Conservation (phyloP, 2,113 vertebrate species). For the Hyperoodon ampullatus region DNA sequence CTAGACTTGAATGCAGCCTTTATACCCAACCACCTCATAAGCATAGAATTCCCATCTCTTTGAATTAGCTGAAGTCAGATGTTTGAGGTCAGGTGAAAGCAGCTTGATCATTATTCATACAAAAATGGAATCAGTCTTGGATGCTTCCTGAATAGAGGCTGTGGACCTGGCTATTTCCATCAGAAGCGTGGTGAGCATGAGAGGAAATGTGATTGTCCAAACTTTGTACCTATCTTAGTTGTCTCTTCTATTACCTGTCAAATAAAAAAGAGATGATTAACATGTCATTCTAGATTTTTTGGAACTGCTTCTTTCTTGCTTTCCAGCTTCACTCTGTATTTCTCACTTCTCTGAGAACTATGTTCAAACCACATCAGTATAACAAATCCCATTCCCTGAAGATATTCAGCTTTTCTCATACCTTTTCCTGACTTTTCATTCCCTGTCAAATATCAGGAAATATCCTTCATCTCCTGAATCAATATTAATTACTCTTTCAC, state of each 20-base stretch:
- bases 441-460: not conserved
- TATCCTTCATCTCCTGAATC: not conserved
- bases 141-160: not conserved
- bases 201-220: not conserved
- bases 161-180: not conserved
- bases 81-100: not conserved
- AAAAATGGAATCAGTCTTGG: not conserved
- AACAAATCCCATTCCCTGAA: not conserved
- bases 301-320: not conserved
- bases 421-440: not conserved
- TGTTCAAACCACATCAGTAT: not conserved
- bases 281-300: not conserved
- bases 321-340: not conserved
- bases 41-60: not conserved
- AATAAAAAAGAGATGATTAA: not conserved
- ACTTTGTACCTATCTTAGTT: not conserved
- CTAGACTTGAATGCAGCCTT: not conserved
- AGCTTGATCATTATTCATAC: not conserved
- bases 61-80: not conserved
- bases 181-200: not conserved
- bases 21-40: not conserved
- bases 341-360: not conserved
- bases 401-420: not conserved
- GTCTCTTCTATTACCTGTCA: not conserved
- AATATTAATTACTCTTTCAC: not conserved